Evolutionary conservation across 2,888 invertebrate genomes (phyloP).

Genomic region (Lysandra bellargus): DNA sequence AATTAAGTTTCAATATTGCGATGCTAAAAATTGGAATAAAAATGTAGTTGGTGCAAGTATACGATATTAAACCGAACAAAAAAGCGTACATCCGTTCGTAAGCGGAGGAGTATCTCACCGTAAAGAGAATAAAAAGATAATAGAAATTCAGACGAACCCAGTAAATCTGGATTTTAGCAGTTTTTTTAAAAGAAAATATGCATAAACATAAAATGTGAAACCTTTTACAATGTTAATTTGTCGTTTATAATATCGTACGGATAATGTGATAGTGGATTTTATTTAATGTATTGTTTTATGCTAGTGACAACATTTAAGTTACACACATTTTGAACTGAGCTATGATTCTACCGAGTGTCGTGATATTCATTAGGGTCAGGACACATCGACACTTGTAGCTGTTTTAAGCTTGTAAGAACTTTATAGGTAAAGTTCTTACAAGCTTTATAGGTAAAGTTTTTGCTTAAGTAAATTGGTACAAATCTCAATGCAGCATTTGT

Average conservation of each 20-base stretch:
- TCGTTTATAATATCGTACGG: not conserved
- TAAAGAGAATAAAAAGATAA: conserved; percentile 3
- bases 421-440: too few relatives aligned
- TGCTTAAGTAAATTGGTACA: not conserved
- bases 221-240: not conserved
- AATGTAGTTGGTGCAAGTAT: not conserved
- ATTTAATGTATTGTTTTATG: too few relatives aligned
- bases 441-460: too few relatives aligned
- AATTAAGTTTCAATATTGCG: not conserved
- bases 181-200: not conserved
- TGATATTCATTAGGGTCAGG: too few relatives aligned
- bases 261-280: not conserved
- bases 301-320: too few relatives aligned
- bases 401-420: not conserved
- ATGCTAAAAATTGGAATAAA: not conserved
- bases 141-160: not conserved
- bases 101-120: not conserved
- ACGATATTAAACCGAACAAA: not conserved
- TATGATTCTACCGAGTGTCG: too few relatives aligned
- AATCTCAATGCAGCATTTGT: not conserved
- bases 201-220: not conserved
- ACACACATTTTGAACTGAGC: too few relatives aligned
- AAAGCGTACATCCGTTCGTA: not conserved
- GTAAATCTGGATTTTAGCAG: not conserved
- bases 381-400: too few relatives aligned